Evolutionary conservation across 2,113 vertebrate genomes (phyloP).

Genomic region (Corythornis vintsioides): DNA sequence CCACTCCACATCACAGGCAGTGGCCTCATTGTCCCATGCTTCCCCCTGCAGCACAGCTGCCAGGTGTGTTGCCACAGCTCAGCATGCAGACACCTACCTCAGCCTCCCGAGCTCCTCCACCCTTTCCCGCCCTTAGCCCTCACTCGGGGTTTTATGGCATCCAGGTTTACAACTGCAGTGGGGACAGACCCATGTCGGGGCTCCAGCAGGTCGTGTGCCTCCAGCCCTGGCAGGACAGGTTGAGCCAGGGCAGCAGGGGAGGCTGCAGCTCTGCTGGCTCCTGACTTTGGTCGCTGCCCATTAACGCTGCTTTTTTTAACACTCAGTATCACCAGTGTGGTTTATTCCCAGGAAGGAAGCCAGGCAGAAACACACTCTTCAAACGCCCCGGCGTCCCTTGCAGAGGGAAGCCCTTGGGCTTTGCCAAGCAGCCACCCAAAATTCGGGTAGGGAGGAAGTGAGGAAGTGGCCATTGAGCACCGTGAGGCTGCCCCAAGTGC

Average conservation of each 20-base stretch:
- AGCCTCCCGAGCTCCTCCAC: not conserved
- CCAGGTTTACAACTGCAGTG: not conserved
- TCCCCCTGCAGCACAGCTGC: fast-evolving
- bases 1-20: not conserved
- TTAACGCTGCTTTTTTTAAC: not conserved
- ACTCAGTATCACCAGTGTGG: not conserved
- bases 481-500: not conserved
- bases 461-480: not conserved
- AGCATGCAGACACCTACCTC: not conserved
- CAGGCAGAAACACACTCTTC: not conserved
- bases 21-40: fast-evolving
- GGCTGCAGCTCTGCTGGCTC: not conserved
- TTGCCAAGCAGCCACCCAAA: not conserved
- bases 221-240: fast-evolving
- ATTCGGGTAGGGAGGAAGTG: not conserved
- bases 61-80: not conserved
- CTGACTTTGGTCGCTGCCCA: not conserved
- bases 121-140: not conserved
- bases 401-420: not conserved
- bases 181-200: fast-evolving
- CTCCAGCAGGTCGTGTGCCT: not conserved
- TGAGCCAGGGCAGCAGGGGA: fast-evolving
- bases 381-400: slow-evolving; percentile 7
- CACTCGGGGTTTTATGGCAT: slow-evolving; percentile 13
- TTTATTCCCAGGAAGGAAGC: slow-evolving; percentile 62